phyloP scores from a whole-genome alignment of 2,888 invertebrate species.

The Plusia festucae region DNA sequence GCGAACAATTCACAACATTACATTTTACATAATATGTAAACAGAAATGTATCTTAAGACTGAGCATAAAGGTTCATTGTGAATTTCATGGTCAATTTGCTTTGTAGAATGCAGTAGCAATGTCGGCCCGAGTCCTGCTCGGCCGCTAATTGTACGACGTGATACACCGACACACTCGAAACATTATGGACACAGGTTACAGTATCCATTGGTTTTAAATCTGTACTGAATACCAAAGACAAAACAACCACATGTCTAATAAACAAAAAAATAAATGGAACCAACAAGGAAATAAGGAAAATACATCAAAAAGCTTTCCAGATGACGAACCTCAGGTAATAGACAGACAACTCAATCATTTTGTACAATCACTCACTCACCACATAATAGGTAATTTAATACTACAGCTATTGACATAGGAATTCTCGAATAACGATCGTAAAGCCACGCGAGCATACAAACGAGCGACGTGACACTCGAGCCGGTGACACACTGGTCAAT shows the following conservation, averaged over 20 bases:
- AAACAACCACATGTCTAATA: too few species aligned
- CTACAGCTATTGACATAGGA: neutral
- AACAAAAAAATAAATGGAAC: neutral
- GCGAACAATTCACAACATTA: constrained; percentile 29
- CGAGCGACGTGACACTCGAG: constrained; percentile 30
- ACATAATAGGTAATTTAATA: neutral
- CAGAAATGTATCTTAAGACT: constrained; percentile 19
- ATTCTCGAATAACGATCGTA: constrained; percentile 6
- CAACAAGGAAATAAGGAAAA: neutral
- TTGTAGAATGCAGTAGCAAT: constrained; percentile 44
- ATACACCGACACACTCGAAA: constrained; percentile 16
- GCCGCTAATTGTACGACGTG: constrained; percentile 52
- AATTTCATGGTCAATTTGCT: constrained; percentile 10
- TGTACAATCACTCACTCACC: neutral
- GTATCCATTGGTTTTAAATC: neutral
- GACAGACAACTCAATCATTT: neutral
- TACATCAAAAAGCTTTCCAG: neutral
- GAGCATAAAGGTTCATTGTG: constrained; percentile 1
- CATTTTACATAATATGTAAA: neutral
- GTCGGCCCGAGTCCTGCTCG: constrained; percentile 29
- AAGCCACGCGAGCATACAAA: constrained; percentile 31
- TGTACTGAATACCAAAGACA: too few species aligned
- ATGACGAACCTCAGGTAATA: neutral
- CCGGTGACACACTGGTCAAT: constrained; percentile 35
- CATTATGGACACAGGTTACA: too few species aligned